Evolutionary conservation across 2,888 invertebrate genomes (phyloP), one percentile per base, ranked within the genome.

Genomic region (Dynastes maya): DNA sequence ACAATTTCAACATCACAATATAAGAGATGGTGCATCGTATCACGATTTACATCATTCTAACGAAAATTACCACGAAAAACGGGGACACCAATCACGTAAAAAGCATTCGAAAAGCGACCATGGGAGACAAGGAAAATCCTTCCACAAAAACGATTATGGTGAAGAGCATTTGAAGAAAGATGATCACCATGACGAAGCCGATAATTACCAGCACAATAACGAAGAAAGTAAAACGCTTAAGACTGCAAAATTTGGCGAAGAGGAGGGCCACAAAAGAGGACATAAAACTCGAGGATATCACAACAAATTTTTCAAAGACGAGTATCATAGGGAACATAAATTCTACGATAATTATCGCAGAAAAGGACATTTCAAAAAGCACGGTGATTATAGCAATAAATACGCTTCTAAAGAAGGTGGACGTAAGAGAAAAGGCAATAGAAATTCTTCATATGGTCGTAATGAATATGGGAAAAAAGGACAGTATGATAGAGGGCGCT

Each of bases 211-310:
- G 71, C 91, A 94, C 80, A 92, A 93, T 85, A 93, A 94, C 84
- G 90, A 91, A 79, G 90, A 92, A 75, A 93, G 93, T 3, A 92
- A 93, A 81, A 93, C 93, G 0, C 92, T 92, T 74, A 92, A 94
- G 82, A 93, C 92, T 0, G 91, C 92, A 0, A 93, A 94, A 85
- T 94, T 93, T 80, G 93, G 92, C 0, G 94, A 94, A 86, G 94
- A 94, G 85, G 93, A 94, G 81, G 94, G 94, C 0, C 94, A 95
- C 86, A 94, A 94, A 85, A 94, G 94, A 83, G 95, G 95, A 3
- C 94, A 94, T 85, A 94, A 94, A 86, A 94, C 94, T 1, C 94
- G 93, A 87, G 95, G 95, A 0, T 94, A 93, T 88, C 94, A 95
- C 89, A 94, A 95, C 89, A 94, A 94, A 83, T 93, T 94, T 87